phyloP scores from a whole-genome alignment of 2,888 invertebrate species.

The Suillia variegata region DNA sequence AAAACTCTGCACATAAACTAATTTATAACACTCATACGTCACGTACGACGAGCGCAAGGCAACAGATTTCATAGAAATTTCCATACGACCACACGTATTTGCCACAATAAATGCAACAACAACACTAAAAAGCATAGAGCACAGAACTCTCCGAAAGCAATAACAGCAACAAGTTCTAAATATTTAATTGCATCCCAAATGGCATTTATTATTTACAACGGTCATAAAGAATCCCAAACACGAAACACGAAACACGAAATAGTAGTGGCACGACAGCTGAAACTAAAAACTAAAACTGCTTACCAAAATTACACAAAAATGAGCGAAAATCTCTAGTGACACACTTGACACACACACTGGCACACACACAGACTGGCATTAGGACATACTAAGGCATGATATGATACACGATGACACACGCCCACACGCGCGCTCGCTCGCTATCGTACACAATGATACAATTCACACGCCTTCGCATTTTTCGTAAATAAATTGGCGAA shows the following conservation, averaged over 20 bases:
- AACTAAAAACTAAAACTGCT: background rate
- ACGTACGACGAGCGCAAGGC: too few relatives aligned
- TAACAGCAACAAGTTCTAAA: slow-evolving; percentile 22
- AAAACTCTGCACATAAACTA: too few relatives aligned
- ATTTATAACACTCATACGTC: too few relatives aligned
- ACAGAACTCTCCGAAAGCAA: background rate
- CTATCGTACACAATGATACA: background rate
- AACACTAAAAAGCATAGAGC: too few relatives aligned
- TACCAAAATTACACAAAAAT: background rate
- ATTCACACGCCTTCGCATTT: background rate
- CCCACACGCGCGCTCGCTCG: background rate
- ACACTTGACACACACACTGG: background rate
- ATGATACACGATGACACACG: background rate
- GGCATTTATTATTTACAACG: slow-evolving; percentile 5
- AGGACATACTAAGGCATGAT: too few relatives aligned
- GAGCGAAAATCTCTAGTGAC: background rate
- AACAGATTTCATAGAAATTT: too few relatives aligned
- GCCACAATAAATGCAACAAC: too few relatives aligned
- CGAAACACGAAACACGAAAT: background rate
- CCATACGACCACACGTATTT: too few relatives aligned
- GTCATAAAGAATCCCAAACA: background rate
- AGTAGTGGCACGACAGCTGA: slow-evolving; percentile 4
- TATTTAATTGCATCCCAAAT: slow-evolving; percentile 21
- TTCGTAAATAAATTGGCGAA: background rate
- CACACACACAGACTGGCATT: background rate